Conservation (phyloP, 2,888 invertebrate species). For the Ellobium chinense region DNA sequence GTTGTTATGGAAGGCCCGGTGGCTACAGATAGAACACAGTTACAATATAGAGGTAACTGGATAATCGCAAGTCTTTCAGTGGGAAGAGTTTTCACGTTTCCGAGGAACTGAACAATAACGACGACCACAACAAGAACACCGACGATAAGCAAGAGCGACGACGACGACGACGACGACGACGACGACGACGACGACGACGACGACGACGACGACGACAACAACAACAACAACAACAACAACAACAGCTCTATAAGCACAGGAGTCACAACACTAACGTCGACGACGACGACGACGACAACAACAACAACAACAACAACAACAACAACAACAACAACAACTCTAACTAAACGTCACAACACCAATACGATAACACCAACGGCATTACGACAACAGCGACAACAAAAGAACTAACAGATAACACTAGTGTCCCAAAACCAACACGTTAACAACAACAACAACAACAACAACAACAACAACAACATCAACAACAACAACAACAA, state of each 20-base stretch:
- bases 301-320: background rate
- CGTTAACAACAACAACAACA: background rate
- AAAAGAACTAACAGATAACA: no score
- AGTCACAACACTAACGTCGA: background rate
- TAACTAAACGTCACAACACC: background rate
- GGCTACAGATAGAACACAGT: no score
- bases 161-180: background rate
- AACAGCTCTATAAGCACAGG: background rate
- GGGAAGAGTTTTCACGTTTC: no score
- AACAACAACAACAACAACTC: background rate
- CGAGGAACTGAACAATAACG: no score
- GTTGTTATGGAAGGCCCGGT: no score
- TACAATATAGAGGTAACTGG: no score
- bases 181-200: background rate
- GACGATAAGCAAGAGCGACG: background rate
- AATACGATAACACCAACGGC: background rate
- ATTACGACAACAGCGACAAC: no score
- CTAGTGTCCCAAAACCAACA: background rate
- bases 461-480: constrained; percentile 1
- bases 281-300: background rate
- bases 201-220: background rate
- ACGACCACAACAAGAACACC: no score
- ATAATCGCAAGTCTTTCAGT: no score
- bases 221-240: constrained; percentile 1
- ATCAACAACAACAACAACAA: background rate